Base-by-base conservation (phyloP, 2,113 vertebrate genomes). In the Rhagologus leucostigma region DNA sequence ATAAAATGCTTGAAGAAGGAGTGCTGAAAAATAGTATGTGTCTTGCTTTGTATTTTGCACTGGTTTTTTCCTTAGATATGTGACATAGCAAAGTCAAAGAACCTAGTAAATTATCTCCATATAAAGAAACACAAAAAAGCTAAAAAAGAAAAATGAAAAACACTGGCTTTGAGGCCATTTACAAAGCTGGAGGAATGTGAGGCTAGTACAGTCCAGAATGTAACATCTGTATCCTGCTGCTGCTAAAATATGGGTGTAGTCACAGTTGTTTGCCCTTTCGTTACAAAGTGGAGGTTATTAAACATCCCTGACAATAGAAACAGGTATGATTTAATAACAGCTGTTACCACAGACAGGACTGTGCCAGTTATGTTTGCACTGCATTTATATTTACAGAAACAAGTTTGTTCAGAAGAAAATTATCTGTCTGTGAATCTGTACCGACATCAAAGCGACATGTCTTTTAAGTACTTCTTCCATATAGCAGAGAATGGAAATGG, bases 391-490 rank as follows among this genome's bases (percentile, higher is more conserved):
- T 93, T 90, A 71, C 82, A 90, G 79, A 92, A 95, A 90, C 83
- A 27, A 64, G 90, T 97, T 96, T 89, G 92, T 93, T 91, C 91
- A 91, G 90, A 92, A 86, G 87, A 94, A 86, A 81, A 94, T 95
- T 70, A 93, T 57, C 87, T 94, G 83, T 89, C 73, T 89, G 44
- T 76, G 69, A 64, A 87, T 90, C 90, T 93, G 41, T 57, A 74
- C 80, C 59, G 64, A 86, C 88, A 96, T 94, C 85, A 84, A 95
- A 92, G 73, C 75, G n/a, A n/a, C n/a, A 1, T 33, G 29, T 75
- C 83, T 92, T 2, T 82, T 88, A 84, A 84, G 56, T 75, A 14
- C 59, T 67, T 74, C 92, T 90, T 86, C 60, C 60, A 62, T 37
- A 26, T 12, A 82, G 64, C 56, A 86, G 46, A 78, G 85, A 56